Base-by-base conservation (phyloP, 2,888 invertebrate species). In the Cosmia pyralina region DNA sequence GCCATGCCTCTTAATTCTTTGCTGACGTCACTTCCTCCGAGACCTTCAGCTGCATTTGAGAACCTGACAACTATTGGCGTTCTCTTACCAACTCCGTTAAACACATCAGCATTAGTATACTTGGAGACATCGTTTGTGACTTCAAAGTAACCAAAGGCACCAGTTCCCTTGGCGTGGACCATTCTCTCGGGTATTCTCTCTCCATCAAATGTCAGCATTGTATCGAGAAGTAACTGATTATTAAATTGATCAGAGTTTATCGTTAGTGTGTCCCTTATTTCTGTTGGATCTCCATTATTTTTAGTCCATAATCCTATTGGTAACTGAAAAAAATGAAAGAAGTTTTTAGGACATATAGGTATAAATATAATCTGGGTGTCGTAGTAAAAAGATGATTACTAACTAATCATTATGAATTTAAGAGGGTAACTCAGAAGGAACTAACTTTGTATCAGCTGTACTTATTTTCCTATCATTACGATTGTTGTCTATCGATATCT, bases 91-190 rank as follows among this genome's bases (percentile, higher is more conserved):
- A 97, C 92, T 46, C 92, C 88, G 55, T 96, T 95, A 88, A 97
- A 97, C 0, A 97, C 88, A 73, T 96, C 96, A 1, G 97, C 97
- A 85, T 96, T 97, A 22, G 93, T 93, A 84, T 97, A 97, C 82
- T 96, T 93, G 1, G 95, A 94, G 68, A 98, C 98, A 88, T 98
- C 98, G 86, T 98, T 97, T 0, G 98, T 98, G 0, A 98, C 97
- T 92, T 98, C 97, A 87, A 98, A 98, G 88, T 98, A 98, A 3
- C 98, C 98, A 89, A 97, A 98, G 1, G 98, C 98, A 53, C 98
- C 98, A 53, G 98, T 98, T 79, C 99, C 99, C 94, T 99, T 99
- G 0, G 99, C 99, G 91, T 99, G 98, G 0, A 98, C 98, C 0
- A 98, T 98, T 85, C 99, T 96, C 90, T 99, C 99, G 0, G 99